A percentile compares a stretch with the other conserved stretches of the same genome.
Conservation (phyloP, 2,113 vertebrate genomes). For the Cinclus cinclus region DNA sequence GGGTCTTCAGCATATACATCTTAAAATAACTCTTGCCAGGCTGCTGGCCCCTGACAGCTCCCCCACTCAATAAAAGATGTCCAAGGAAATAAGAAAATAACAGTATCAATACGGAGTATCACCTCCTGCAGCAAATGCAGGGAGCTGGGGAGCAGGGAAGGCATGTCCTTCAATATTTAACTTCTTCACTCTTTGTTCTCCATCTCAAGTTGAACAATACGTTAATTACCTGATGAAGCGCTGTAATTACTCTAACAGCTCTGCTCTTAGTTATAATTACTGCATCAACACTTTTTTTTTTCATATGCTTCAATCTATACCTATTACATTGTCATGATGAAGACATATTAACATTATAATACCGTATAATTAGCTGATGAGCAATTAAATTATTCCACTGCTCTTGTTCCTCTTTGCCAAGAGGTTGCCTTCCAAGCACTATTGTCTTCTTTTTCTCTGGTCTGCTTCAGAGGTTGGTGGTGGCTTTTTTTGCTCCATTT, state of each 20-base stretch:
- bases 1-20: not conserved
- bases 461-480: constrained; percentile 67
- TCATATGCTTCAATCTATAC: constrained; percentile 84
- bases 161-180: constrained; percentile 88
- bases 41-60: not conserved
- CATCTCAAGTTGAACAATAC: constrained; percentile 87
- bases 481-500: not conserved
- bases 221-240: constrained; percentile 90
- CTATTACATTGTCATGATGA: constrained; percentile 86
- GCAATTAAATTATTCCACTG: constrained; percentile 95
- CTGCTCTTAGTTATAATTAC: constrained; percentile 84
- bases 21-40: not conserved
- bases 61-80: not conserved
- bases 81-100: constrained; percentile 53
- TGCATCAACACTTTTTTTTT: constrained; percentile 83
- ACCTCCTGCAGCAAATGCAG: not conserved
- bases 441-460: constrained; percentile 77
- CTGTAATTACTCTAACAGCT: constrained; percentile 92
- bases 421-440: constrained; percentile 79
- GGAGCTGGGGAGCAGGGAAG: constrained; percentile 63
- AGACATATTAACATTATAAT: constrained; percentile 93
- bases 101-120: constrained; percentile 3
- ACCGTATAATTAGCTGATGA: constrained; percentile 91
- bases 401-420: constrained; percentile 83
- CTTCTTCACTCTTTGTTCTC: constrained; percentile 84